A percentile compares a stretch with the other conserved stretches of the same genome.
phyloP scores from a whole-genome alignment of 2,888 invertebrate species.

The Hermaeophaga mercurialis region DNA sequence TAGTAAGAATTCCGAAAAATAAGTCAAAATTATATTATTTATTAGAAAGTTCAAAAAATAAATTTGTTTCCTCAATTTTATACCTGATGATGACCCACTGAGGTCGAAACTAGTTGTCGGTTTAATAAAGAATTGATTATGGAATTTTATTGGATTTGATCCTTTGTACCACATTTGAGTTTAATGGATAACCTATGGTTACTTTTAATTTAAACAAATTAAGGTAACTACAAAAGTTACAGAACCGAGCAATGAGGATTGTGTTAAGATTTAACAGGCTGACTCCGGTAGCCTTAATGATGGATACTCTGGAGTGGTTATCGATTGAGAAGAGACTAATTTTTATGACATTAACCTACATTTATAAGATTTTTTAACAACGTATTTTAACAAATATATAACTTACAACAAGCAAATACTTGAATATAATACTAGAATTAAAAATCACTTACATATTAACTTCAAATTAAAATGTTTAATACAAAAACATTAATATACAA shows the following conservation, averaged over 20 bases:
- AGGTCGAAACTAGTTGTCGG: no score
- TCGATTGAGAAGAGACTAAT: conserved; percentile 9
- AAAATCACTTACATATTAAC: conserved; percentile 5
- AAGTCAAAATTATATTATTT: no score
- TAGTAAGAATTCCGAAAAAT: no score
- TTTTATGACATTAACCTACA: conserved; percentile 14
- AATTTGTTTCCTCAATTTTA: no score
- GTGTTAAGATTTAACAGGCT: neutral
- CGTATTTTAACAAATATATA: conserved; percentile 7
- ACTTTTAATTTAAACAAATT: conserved; percentile 11
- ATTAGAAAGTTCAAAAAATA: no score
- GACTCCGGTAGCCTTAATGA: neutral
- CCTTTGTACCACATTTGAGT: no score
- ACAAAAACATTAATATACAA: conserved; percentile 8
- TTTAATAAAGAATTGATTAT: no score
- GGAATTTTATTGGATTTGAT: no score
- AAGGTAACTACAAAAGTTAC: neutral
- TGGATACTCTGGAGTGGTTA: conserved; percentile 20
- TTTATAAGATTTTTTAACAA: conserved; percentile 8
- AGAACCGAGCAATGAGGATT: neutral
- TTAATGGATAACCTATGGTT: no score
- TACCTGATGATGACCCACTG: no score
- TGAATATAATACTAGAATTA: conserved; percentile 9
- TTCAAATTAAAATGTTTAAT: conserved; percentile 4
- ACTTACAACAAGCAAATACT: conserved; percentile 2